Evolutionary conservation across 2,797 vertebrate species (phyloP).

Genomic region (Jordanella pulchra): DNA sequence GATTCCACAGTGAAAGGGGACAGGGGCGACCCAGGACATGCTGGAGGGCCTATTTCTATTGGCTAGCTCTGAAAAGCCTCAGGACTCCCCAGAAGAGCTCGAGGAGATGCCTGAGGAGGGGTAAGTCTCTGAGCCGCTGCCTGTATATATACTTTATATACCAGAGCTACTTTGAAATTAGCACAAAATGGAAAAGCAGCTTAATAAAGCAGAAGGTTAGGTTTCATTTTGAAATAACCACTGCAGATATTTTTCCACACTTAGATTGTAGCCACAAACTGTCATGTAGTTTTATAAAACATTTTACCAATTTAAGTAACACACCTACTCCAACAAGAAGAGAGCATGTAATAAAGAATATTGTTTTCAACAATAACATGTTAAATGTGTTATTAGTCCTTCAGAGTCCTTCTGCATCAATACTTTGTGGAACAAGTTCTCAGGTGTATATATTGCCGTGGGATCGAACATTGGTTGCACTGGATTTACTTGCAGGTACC

Average conservation of each 20-base stretch:
- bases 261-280: not conserved
- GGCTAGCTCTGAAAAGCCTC: too few species aligned
- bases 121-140: too few species aligned
- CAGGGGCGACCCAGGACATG: too few species aligned
- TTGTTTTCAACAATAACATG: not conserved
- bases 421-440: constrained; percentile 8
- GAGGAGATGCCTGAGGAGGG: too few species aligned
- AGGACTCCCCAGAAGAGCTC: too few species aligned
- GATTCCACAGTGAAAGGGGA: too few species aligned
- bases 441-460: not conserved
- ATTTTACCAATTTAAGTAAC: not conserved
- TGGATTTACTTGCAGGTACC: not conserved
- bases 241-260: not conserved
- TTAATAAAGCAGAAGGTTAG: too few species aligned
- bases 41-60: too few species aligned
- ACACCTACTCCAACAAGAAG: too few species aligned
- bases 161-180: too few species aligned
- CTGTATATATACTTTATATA: too few species aligned
- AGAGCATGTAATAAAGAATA: not conserved
- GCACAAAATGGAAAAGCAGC: too few species aligned
- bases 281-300: not conserved
- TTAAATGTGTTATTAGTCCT: not conserved
- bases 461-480: not conserved
- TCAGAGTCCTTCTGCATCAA: constrained; percentile 3
- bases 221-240: not conserved